These are phyloP conservation scores for Drosophila lini DNA, from an alignment of 1,140 invertebrate genomes.

Conservation along the genomic window DNA sequence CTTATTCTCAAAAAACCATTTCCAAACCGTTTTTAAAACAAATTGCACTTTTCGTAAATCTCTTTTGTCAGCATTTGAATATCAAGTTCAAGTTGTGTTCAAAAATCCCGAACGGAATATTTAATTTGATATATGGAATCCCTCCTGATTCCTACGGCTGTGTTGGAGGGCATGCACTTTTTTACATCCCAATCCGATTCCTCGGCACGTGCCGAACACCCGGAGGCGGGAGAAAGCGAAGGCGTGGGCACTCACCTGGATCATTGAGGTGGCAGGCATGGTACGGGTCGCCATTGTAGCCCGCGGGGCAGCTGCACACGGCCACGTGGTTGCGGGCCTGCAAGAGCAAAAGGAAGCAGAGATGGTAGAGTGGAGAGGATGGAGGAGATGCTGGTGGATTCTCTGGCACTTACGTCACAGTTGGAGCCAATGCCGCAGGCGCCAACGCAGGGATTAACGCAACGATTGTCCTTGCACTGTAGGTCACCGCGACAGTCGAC, in stretches of 20 bases:
- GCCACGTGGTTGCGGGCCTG: conserved; percentile 91
- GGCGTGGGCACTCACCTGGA: conserved; percentile 85
- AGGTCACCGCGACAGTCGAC: conserved; percentile 87
- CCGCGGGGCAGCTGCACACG: conserved; percentile 92
- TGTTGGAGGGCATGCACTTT: background rate
- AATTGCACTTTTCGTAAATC: too few species aligned
- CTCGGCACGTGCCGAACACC: background rate
- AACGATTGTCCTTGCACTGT: conserved; percentile 91
- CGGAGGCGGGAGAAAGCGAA: background rate
- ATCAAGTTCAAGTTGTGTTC: too few species aligned
- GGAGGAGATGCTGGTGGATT: too few species aligned
- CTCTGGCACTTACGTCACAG: conserved; percentile 87
- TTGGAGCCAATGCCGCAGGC: conserved; percentile 90
- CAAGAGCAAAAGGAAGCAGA: conserved; percentile 59
- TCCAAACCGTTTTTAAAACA: too few species aligned
- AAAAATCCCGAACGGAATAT: background rate
- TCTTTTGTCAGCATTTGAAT: too few species aligned
- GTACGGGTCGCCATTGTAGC: conserved; percentile 93
- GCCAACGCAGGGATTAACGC: conserved; percentile 90
- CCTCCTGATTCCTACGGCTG: background rate
- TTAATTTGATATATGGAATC: background rate
- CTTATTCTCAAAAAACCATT: too few species aligned
- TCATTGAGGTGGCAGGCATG: conserved; percentile 87
- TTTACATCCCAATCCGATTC: background rate
- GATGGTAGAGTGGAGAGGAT: conserved; percentile 30